Percentiles rank a stretch among this genome's conserved stretches.
Conservation (phyloP, 2,888 invertebrate species). For the Lordiphosa andalusiaca region DNA sequence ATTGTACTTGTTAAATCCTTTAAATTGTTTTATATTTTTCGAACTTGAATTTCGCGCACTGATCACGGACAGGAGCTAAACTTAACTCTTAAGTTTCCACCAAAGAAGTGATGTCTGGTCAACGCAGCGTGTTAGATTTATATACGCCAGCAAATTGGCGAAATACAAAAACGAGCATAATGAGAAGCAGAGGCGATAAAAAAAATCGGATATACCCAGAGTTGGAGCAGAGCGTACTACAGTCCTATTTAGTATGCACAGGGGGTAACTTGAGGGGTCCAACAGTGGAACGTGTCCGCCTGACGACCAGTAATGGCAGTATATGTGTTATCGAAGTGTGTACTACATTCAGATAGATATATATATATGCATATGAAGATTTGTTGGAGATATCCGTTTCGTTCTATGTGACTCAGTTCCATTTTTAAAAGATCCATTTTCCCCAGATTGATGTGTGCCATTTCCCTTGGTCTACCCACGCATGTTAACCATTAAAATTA, state of each 20-base stretch:
- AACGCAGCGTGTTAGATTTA: conserved; percentile 79
- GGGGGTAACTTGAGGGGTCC: conserved; percentile 33
- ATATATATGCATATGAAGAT: not conserved
- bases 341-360: conserved; percentile 3
- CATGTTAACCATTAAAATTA: conserved; percentile 60
- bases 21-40: conserved; percentile 10
- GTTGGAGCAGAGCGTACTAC: conserved; percentile 32
- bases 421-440: not conserved
- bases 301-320: conserved; percentile 19
- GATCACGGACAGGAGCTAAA: conserved; percentile 80
- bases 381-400: conserved; percentile 15
- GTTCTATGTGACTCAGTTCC: not conserved
- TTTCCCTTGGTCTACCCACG: conserved; percentile 19
- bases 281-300: conserved; percentile 41
- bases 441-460: not conserved
- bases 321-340: conserved; percentile 42
- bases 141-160: conserved; percentile 74
- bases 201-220: conserved; percentile 61
- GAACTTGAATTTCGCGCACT: conserved; percentile 42
- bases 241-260: conserved; percentile 66
- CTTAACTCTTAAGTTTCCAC: conserved; percentile 81
- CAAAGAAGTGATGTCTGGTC: conserved; percentile 79
- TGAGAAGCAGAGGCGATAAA: conserved; percentile 41
- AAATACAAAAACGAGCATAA: conserved; percentile 59
- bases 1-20: conserved; percentile 34